Base-by-base conservation (phyloP, 2,888 invertebrate genomes). In the Papilio elwesi region DNA sequence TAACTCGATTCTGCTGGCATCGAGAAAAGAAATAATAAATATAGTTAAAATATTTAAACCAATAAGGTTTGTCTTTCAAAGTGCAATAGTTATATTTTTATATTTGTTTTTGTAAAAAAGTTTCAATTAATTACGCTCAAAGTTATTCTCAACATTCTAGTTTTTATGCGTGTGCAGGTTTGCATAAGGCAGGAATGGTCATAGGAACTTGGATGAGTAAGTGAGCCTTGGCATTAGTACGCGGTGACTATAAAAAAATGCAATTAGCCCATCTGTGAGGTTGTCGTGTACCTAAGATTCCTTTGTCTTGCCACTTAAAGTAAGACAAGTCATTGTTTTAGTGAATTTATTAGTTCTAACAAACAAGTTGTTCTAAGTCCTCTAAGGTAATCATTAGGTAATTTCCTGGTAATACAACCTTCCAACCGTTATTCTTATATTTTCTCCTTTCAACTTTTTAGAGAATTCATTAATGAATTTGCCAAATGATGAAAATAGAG, bases 191-290 rank as follows among this genome's bases (percentile, higher is more conserved):
- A 87, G 90, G 88, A 90, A 90, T 91, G 91, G 90, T 89, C 88
- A 87, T 89, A 89, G 88, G 88, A 89, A 87, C 87, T 89, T 81
- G 80, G 89, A 90, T 91, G 92, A 91, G 91, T 92, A 91, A 92
- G 91, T 92, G 87, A 83, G 85, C 92, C 92, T 92, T 92, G 92
- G 90, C 87, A 89, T 89, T 90, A 91, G 90, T 89, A 82, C 85
- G 83, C 81, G 83, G 83, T 87, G 89, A 87, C 89, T 83, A 90
- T 83, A 92, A 92, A 93, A 73, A 92, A 92, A 85, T 85, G 89
- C 87, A 93, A 92, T 93, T 92, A 92, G 85, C 82, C 83, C 85
- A 87, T 87, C 86, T 87, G 83, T 86, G 87, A 86, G 86, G 86
- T 78, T 87, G 82, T 81, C 84, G 85, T 83, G 83, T 80, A 85